These are phyloP conservation scores for Tricholaema leucomelas DNA, from an alignment of 2,113 vertebrate species.

Conservation along the genomic window DNA sequence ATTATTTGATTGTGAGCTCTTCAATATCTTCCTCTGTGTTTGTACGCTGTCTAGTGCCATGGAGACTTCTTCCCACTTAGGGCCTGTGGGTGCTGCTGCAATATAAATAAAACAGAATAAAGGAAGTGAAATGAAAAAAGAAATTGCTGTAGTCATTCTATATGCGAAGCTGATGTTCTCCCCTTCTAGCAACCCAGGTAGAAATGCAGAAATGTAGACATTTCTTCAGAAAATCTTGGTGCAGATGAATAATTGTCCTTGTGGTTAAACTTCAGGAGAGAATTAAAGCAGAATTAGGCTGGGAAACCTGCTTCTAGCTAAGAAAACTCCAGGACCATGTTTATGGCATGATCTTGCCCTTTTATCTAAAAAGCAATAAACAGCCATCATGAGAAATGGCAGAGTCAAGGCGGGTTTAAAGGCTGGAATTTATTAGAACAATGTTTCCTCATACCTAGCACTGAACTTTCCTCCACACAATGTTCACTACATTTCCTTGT, in stretches of 20 bases:
- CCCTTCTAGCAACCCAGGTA: not conserved
- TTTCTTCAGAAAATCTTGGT: not conserved
- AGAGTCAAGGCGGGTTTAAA: constrained; percentile 34
- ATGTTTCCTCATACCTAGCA: constrained; percentile 43
- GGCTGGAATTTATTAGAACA: constrained; percentile 22
- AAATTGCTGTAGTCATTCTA: not conserved
- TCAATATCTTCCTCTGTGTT: constrained; percentile 33
- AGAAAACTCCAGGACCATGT: not conserved
- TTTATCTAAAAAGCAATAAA: constrained; percentile 29
- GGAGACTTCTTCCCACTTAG: constrained; percentile 22
- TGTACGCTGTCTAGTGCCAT: constrained; percentile 34
- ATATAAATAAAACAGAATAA: not conserved
- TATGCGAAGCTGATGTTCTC: not conserved
- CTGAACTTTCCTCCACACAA: not conserved
- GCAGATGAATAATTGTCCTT: not conserved
- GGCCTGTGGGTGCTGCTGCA: not conserved
- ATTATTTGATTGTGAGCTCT: constrained; percentile 45
- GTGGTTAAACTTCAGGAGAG: not conserved
- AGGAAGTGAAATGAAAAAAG: not conserved
- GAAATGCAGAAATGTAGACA: not conserved
- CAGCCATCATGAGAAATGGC: not conserved
- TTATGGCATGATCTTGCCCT: constrained; percentile 11
- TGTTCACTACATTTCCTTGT: constrained; percentile 8
- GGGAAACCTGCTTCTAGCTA: not conserved
- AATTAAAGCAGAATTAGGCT: not conserved